A percentile compares a stretch with the other conserved stretches of the same genome.
Conservation (phyloP, 2,888 invertebrate species). For the Antitype chi region DNA sequence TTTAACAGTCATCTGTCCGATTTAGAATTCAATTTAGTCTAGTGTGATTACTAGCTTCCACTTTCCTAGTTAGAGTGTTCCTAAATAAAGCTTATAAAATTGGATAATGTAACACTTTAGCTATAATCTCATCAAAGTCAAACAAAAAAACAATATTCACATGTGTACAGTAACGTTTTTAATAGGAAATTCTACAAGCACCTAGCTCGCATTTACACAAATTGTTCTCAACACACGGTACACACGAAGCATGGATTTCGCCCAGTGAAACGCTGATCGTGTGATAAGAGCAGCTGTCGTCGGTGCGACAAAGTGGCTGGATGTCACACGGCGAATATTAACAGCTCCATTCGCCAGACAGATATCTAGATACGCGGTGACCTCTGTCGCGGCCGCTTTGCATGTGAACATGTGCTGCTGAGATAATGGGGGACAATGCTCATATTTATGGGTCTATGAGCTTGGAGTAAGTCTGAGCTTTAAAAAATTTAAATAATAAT, state of each 20-base stretch:
- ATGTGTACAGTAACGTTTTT: neutral
- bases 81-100: no score
- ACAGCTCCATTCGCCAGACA: conserved; percentile 76
- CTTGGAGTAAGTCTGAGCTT: neutral
- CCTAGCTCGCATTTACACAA: conserved; percentile 11
- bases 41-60: no score
- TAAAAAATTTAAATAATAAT: no score
- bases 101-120: no score
- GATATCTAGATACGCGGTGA: conserved; percentile 71
- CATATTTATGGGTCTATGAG: conserved; percentile 32
- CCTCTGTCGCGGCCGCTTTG: conserved; percentile 51
- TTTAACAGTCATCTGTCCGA: no score
- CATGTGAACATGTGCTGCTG: conserved; percentile 46
- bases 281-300: conserved; percentile 65
- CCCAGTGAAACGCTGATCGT: conserved; percentile 71
- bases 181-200: neutral
- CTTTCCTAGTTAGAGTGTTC: no score
- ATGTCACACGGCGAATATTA: conserved; percentile 76
- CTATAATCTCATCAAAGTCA: no score
- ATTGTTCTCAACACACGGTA: conserved; percentile 16
- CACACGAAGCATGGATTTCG: conserved; percentile 60
- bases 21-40: no score
- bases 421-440: conserved; percentile 40
- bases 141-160: neutral
- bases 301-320: conserved; percentile 72